These are phyloP conservation scores for Lucifuga dentata DNA, from an alignment of 2,113 vertebrate species.

Conservation along the genomic window DNA sequence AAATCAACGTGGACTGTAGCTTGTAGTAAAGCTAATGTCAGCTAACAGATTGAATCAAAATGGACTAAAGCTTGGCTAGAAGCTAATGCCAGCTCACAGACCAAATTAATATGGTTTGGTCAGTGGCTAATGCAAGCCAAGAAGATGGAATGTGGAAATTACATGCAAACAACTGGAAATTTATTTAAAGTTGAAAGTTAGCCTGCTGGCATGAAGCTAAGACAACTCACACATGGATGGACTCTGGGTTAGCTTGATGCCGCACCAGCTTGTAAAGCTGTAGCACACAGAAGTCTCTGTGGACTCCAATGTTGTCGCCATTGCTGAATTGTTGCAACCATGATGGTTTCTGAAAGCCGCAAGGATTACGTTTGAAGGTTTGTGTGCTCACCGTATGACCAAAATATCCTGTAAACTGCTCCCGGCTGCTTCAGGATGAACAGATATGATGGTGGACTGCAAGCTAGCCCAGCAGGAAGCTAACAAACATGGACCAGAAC, in stretches of 20 bases:
- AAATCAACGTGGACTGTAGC: conserved; percentile 49
- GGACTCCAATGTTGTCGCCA: conserved; percentile 19
- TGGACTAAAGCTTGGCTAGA: conserved; percentile 35
- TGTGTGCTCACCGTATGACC: conserved; percentile 43
- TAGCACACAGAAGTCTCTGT: not conserved
- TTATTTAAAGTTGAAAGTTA: too few species aligned
- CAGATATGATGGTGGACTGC: conserved; percentile 19
- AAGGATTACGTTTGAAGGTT: conserved; percentile 24
- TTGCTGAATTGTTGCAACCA: conserved; percentile 43
- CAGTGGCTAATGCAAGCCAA: conserved; percentile 53
- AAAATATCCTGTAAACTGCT: conserved; percentile 39
- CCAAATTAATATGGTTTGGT: conserved; percentile 52
- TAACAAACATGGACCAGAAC: conserved; percentile 27
- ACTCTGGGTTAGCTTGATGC: not conserved
- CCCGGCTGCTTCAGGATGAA: conserved; percentile 18
- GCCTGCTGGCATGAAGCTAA: conserved; percentile 22
- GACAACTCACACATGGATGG: conserved; percentile 30
- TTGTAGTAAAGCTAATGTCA: conserved; percentile 25
- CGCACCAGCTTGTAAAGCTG: not conserved
- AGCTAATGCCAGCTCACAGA: conserved; percentile 42
- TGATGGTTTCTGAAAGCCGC: conserved; percentile 34
- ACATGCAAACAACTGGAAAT: too few species aligned
- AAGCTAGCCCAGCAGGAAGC: conserved; percentile 11
- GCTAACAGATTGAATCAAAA: conserved; percentile 45
- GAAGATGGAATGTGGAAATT: too few species aligned